A percentile compares a stretch with the other conserved stretches of the same genome.
phyloP scores from a whole-genome alignment of 2,888 invertebrate genomes.

The Drosophila robusta region DNA sequence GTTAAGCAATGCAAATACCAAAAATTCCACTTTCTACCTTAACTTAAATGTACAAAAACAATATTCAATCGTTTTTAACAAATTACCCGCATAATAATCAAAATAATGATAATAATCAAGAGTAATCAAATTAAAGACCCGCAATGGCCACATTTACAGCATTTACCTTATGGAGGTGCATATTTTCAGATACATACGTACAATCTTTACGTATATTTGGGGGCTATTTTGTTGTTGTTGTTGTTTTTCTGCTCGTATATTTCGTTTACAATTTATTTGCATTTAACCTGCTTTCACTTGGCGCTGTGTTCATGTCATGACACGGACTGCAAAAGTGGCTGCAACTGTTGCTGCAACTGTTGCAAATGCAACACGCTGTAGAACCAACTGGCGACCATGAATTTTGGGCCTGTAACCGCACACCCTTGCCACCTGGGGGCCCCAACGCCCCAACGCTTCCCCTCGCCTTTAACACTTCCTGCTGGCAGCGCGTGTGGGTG shows the following conservation, averaged over 20 bases:
- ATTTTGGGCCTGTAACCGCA: slow-evolving; percentile 13
- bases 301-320: slow-evolving; percentile 64
- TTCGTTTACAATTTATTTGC: slow-evolving; percentile 75
- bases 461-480: neutral
- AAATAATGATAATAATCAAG: slow-evolving; percentile 61
- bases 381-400: slow-evolving; percentile 48
- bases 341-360: slow-evolving; percentile 55
- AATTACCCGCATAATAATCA: slow-evolving; percentile 57
- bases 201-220: slow-evolving; percentile 6
- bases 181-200: slow-evolving; percentile 1
- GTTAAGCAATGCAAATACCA: slow-evolving; percentile 5
- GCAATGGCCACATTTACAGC: slow-evolving; percentile 31
- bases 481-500: slow-evolving; percentile 47
- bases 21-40: slow-evolving; percentile 39
- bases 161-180: slow-evolving; percentile 14
- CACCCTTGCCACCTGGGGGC: slow-evolving; percentile 3
- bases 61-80: slow-evolving; percentile 21
- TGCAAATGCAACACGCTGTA: slow-evolving; percentile 48
- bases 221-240: neutral
- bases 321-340: slow-evolving; percentile 49
- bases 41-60: slow-evolving; percentile 3
- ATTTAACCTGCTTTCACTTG: slow-evolving; percentile 84
- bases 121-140: slow-evolving; percentile 67
- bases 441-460: neutral
- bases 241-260: slow-evolving; percentile 5